Evolutionary conservation across 2,888 invertebrate species (phyloP).

Genomic region (Aradus depressus): DNA sequence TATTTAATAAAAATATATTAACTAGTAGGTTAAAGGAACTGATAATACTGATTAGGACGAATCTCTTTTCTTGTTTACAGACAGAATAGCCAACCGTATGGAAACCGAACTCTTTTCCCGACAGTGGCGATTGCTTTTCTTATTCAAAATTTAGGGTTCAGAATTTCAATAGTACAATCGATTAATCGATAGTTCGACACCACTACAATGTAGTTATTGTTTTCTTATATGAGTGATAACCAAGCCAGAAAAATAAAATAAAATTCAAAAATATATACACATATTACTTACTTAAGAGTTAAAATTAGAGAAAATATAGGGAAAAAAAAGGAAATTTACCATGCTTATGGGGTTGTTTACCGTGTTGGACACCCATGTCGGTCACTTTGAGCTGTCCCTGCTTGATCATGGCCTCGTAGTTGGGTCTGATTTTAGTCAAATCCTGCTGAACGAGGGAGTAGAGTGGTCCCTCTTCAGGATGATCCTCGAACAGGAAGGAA

Average conservation of each 20-base stretch:
- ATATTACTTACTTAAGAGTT: neutral
- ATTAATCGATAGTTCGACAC: too few relatives aligned
- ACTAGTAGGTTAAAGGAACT: too few relatives aligned
- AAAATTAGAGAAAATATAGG: neutral
- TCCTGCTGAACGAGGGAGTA: slow-evolving; percentile 69
- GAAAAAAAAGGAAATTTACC: slow-evolving; percentile 9
- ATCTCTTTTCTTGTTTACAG: too few relatives aligned
- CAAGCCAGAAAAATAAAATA: neutral
- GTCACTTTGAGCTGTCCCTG: slow-evolving; percentile 70
- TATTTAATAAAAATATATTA: too few relatives aligned
- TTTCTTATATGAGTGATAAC: neutral
- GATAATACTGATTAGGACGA: too few relatives aligned
- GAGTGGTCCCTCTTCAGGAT: slow-evolving; percentile 54
- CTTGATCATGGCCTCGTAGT: slow-evolving; percentile 80
- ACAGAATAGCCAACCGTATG: too few relatives aligned
- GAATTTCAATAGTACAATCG: neutral
- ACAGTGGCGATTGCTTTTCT: too few relatives aligned
- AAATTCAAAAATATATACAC: neutral
- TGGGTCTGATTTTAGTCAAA: slow-evolving; percentile 69
- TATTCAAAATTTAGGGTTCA: too few relatives aligned
- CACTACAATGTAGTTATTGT: too few relatives aligned
- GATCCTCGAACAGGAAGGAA: slow-evolving; percentile 64
- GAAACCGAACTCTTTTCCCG: too few relatives aligned
- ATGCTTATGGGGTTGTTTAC: slow-evolving; percentile 39
- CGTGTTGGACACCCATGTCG: slow-evolving; percentile 73